Evolutionary conservation across 2,888 invertebrate genomes (phyloP).

Genomic region (Cheilosia vernalis): DNA sequence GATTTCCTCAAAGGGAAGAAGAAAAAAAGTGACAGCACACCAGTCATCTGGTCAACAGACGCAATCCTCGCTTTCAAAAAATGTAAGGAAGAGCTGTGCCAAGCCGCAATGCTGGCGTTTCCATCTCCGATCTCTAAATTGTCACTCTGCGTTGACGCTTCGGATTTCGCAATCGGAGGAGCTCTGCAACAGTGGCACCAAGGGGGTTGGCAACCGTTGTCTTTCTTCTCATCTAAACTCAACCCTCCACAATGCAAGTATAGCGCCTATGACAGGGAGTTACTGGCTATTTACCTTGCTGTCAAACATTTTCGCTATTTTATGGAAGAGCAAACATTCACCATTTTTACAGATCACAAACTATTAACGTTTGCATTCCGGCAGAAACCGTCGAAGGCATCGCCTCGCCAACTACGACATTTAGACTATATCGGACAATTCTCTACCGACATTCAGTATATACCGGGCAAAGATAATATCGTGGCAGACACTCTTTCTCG

Average conservation of each 20-base stretch:
- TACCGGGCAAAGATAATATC: constrained; percentile 70
- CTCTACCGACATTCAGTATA: constrained; percentile 47
- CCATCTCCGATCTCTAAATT: constrained; percentile 18
- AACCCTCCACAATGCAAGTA: background rate
- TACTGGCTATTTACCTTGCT: constrained; percentile 76
- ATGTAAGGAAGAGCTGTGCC: constrained; percentile 38
- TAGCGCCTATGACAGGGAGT: background rate
- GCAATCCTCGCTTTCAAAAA: constrained; percentile 23
- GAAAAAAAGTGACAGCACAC: constrained; percentile 52
- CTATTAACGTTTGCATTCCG: constrained; percentile 78
- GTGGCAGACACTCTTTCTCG: constrained; percentile 73
- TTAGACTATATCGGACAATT: constrained; percentile 78
- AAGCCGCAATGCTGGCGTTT: constrained; percentile 42
- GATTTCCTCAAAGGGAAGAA: constrained; percentile 18
- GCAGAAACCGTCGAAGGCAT: constrained; percentile 76
- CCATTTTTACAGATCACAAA: constrained; percentile 73
- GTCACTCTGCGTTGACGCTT: constrained; percentile 53
- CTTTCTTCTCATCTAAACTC: background rate
- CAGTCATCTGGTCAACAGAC: constrained; percentile 28
- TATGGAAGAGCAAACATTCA: constrained; percentile 67
- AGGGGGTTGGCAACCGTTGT: constrained; percentile 25
- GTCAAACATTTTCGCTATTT: constrained; percentile 77
- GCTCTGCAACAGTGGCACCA: constrained; percentile 50
- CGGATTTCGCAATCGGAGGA: constrained; percentile 57
- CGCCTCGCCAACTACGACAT: constrained; percentile 80